Conservation (phyloP, 2,888 invertebrate genomes). For the Prosapia bicincta region DNA sequence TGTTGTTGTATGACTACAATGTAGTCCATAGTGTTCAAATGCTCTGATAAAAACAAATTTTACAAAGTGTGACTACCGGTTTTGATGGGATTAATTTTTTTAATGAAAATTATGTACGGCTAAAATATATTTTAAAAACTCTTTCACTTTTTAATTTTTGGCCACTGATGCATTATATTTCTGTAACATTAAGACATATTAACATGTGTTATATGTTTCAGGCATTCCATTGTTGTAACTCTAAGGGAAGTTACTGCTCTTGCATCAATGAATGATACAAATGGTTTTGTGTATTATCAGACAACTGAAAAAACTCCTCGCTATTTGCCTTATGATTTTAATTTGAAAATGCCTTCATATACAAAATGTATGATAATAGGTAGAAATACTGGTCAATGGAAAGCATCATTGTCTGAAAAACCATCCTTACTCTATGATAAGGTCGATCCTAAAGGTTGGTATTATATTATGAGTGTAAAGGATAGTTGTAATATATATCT, state of each 20-base stretch:
- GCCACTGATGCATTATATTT: too few species aligned
- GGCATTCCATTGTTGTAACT: constrained; percentile 47
- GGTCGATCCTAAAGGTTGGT: constrained; percentile 45
- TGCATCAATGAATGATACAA: constrained; percentile 33
- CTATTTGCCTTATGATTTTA: neutral
- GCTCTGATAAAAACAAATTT: too few species aligned
- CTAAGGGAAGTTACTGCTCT: constrained; percentile 44
- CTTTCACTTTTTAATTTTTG: too few species aligned
- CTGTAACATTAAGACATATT: too few species aligned
- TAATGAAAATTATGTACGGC: too few species aligned
- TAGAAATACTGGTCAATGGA: constrained; percentile 62
- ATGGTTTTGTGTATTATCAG: constrained; percentile 23
- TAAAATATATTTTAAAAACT: too few species aligned
- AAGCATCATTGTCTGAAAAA: constrained; percentile 49
- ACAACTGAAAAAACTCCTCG: neutral
- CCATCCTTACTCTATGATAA: constrained; percentile 38
- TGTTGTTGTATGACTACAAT: too few species aligned
- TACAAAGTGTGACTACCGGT: too few species aligned
- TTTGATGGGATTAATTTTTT: too few species aligned
- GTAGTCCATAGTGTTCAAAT: too few species aligned
- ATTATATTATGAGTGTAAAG: too few species aligned
- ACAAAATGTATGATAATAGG: constrained; percentile 56
- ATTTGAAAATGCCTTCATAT: constrained; percentile 32
- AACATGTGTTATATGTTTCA: constrained; percentile 38
- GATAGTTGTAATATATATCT: too few species aligned